Conservation (phyloP, 2,113 vertebrate species). For the Platycercus adscitus region DNA sequence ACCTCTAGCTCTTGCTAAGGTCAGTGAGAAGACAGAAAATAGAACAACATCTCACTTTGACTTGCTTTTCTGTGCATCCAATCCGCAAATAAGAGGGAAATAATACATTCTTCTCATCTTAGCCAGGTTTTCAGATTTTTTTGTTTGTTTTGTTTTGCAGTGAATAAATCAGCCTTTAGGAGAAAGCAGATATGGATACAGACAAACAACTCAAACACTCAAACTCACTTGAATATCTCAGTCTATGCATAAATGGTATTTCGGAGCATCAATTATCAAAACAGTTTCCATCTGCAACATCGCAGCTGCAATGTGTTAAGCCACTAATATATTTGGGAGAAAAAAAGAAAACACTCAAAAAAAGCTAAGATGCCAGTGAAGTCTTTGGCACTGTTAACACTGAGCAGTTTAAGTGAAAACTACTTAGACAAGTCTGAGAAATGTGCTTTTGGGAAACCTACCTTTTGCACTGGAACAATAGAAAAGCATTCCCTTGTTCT, state of each 20-base stretch:
- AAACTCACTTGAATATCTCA: background rate
- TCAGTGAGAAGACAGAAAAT: background rate
- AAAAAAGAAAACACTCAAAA: background rate
- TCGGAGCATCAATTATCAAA: constrained; percentile 32
- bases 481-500: background rate
- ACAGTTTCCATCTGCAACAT: constrained; percentile 27
- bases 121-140: background rate
- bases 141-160: background rate
- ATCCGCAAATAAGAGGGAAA: background rate
- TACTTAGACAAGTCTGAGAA: background rate
- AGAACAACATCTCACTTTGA: background rate
- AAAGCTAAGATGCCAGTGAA: background rate
- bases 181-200: background rate
- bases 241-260: constrained; percentile 4
- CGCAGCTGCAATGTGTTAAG: background rate
- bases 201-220: background rate
- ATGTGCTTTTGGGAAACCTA: background rate
- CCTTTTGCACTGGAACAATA: background rate
- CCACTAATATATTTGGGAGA: background rate
- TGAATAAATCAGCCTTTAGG: background rate
- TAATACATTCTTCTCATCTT: background rate
- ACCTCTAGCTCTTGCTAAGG: background rate
- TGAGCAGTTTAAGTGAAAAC: background rate
- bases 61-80: background rate
- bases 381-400: background rate